Evolutionary conservation across 92 coral and sea anemone genomes (phyloP).

Genomic region (Micromussa lordhowensis): DNA sequence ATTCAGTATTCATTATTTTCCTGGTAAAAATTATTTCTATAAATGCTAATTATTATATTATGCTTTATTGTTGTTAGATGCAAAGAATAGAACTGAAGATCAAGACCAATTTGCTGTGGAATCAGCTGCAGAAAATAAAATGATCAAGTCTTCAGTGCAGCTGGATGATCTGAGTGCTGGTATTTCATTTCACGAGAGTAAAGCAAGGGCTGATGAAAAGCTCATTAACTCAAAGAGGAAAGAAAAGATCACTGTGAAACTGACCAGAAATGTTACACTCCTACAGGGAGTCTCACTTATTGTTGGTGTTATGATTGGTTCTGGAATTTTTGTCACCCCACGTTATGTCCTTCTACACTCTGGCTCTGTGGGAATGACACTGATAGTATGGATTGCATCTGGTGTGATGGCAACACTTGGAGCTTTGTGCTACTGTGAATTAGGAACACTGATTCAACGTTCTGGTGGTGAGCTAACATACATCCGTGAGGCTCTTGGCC

Average conservation of each 20-base stretch:
- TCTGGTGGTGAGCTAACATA: conserved; percentile 92
- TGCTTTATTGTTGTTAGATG: conserved; percentile 1
- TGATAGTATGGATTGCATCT: conserved; percentile 85
- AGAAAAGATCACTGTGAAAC: conserved; percentile 10
- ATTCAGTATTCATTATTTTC: too few species aligned
- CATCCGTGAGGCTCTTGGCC: conserved; percentile 82
- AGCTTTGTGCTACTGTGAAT: conserved; percentile 92
- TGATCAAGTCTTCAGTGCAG: neutral
- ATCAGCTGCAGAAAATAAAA: neutral
- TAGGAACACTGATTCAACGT: conserved; percentile 92
- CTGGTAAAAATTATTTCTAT: too few species aligned
- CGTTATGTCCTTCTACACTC: conserved; percentile 81
- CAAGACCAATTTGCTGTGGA: neutral
- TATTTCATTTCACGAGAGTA: conserved; percentile 31
- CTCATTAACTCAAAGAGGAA: conserved; percentile 14
- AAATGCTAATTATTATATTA: neutral
- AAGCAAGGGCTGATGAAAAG: conserved; percentile 43
- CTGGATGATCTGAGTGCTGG: neutral
- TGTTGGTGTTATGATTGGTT: conserved; percentile 96
- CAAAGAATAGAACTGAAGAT: neutral
- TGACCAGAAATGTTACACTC: conserved; percentile 79
- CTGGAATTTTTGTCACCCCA: conserved; percentile 96
- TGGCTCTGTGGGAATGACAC: conserved; percentile 94
- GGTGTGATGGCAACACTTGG: conserved; percentile 90
- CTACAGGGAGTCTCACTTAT: conserved; percentile 90